Base-by-base conservation (phyloP, 2,888 invertebrate genomes). In the Nyleta sp. region DNA sequence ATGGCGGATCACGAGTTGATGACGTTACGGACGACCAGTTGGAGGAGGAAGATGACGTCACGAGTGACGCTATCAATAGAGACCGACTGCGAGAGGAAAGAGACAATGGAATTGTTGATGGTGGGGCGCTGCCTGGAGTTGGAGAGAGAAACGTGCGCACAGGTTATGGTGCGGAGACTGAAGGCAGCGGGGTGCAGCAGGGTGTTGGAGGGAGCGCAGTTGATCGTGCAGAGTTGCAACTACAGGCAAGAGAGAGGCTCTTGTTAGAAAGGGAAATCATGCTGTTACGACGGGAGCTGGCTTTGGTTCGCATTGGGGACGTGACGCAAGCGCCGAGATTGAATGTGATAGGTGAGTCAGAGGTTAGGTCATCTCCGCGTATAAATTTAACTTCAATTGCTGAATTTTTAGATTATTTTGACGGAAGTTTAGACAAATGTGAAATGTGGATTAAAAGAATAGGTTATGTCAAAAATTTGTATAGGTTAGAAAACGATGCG, bases 371-470 rank as follows among this genome's bases (percentile, higher is more conserved):
- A 28, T 28, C 28, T 35, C 35, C 40, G 3, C 40, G 40, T 2
- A 6, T 40, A 3, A 20, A 22, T 46, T 20, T 46, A 20, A 20
- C 7, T 3, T 46, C 10, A 18, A 46, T 46, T 20, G 44, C 44
- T 11, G 44, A 46, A 46, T 46, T 46, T 46, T 46, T 46, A 11
- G 44, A 50, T 13, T 28, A 28, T 24, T 50, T 50, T 50, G 50
- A 50, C 5, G 22, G 22, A 1, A 13, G 8, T 28, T 10, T 28
- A 7, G 50, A 50, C 17, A 31, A 7, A 15, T 50, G 50, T 13
- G 50, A 50, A 4, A 13, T 13, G 8, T 46, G 46, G 50, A 50
- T 50, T 50, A 50, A 50, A 13, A 2, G 15, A 8, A 15, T 50
- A 50, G 28, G 6, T 5, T 50, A 50, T 50, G n/a, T 50, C 13